Percentiles rank a stretch among this genome's conserved stretches.
Evolutionary conservation across 2,888 invertebrate genomes (phyloP).

Genomic region (Melanostoma scalare): DNA sequence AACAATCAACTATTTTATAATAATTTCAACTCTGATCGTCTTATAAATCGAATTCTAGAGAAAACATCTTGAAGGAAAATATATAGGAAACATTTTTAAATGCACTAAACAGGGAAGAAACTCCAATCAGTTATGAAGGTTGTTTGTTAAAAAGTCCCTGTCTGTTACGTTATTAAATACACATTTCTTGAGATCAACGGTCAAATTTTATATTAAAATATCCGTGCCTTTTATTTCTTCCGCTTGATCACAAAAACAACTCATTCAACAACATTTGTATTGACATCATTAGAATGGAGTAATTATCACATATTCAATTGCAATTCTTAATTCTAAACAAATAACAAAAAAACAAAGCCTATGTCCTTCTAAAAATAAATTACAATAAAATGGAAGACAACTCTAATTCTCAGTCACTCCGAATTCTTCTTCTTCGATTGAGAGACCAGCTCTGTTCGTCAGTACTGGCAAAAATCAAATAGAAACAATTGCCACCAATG

Average conservation of each 20-base stretch:
- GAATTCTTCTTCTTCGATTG: constrained; percentile 67
- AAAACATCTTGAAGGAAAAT: too few species aligned
- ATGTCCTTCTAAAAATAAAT: constrained; percentile 30
- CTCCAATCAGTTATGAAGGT: too few species aligned
- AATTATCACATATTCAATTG: constrained; percentile 64
- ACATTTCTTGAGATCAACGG: too few species aligned
- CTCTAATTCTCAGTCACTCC: constrained; percentile 59
- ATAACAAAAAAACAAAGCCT: constrained; percentile 7
- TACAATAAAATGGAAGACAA: constrained; percentile 66
- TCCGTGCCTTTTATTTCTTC: background rate
- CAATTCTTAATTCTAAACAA: constrained; percentile 46
- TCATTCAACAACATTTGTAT: constrained; percentile 41
- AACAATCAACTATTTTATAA: too few species aligned
- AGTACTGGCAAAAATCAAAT: constrained; percentile 90
- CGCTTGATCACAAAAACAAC: constrained; percentile 22
- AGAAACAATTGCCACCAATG: constrained; percentile 89
- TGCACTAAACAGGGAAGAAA: too few species aligned
- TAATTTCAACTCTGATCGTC: too few species aligned
- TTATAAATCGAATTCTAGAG: too few species aligned
- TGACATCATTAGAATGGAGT: constrained; percentile 55
- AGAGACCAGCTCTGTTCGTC: constrained; percentile 87
- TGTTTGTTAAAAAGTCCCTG: too few species aligned
- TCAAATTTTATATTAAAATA: background rate
- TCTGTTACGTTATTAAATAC: too few species aligned
- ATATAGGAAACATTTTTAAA: too few species aligned